phyloP scores from a whole-genome alignment of 2,797 vertebrate species.

The Thaleichthys pacificus region DNA sequence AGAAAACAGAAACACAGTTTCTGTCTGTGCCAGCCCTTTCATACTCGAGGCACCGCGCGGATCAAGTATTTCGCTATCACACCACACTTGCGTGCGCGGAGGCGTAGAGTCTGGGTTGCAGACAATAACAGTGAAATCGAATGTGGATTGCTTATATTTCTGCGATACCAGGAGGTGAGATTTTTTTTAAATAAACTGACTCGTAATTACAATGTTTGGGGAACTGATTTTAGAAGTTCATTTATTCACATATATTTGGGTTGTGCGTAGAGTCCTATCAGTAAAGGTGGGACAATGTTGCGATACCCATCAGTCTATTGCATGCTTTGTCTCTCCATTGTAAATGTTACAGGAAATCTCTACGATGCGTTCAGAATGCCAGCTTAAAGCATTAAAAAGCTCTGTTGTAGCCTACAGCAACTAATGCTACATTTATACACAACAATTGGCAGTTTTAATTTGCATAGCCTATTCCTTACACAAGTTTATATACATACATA shows the following conservation, averaged over 20 bases:
- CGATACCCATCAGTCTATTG: background rate
- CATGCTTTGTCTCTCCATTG: background rate
- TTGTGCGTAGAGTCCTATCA: background rate
- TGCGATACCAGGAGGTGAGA: conserved; percentile 1
- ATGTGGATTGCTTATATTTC: conserved; percentile 15
- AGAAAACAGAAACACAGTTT: conserved; percentile 17
- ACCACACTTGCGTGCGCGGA: background rate
- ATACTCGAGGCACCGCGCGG: background rate
- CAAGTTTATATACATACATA: conserved; percentile 2
- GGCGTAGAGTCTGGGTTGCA: background rate
- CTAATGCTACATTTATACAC: background rate
- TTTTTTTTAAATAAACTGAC: background rate
- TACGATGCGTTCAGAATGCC: background rate
- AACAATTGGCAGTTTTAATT: background rate
- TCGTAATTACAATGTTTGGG: background rate
- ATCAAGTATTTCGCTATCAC: background rate
- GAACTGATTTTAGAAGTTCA: background rate
- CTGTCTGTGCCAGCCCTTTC: background rate
- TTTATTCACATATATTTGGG: background rate
- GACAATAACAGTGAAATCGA: background rate
- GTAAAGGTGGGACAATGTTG: background rate
- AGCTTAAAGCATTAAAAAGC: conserved; percentile 1
- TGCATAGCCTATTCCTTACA: background rate
- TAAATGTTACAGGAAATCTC: conserved; percentile 17
- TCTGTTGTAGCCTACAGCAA: background rate